These are phyloP conservation scores for Cryptops parisi DNA, from an alignment of 2,888 invertebrate genomes.

Conservation along the genomic window DNA sequence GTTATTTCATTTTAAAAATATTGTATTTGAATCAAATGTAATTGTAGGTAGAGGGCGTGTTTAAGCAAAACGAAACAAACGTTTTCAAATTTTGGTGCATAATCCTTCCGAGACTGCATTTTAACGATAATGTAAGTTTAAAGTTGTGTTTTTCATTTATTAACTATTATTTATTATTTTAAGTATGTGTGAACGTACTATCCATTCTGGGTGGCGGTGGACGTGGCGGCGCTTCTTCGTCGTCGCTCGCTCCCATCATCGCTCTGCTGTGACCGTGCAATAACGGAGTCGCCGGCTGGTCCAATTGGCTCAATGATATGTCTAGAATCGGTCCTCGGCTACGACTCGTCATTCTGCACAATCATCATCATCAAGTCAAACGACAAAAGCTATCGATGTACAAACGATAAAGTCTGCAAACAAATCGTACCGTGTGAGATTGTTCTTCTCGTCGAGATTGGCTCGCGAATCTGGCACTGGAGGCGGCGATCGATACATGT, in stretches of 20 bases:
- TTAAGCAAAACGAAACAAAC: no score
- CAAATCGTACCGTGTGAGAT: constrained; percentile 50
- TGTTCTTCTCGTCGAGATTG: constrained; percentile 40
- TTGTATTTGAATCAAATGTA: no score
- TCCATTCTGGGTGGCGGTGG: constrained; percentile 73
- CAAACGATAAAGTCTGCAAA: constrained; percentile 29
- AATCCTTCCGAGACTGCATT: no score
- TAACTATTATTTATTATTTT: no score
- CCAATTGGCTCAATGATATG: constrained; percentile 44
- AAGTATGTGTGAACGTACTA: no score
- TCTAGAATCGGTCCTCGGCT: constrained; percentile 48
- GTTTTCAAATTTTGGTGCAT: no score
- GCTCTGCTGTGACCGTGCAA: constrained; percentile 21
- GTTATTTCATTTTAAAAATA: no score
- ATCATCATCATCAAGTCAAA: neutral
- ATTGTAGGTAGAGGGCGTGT: no score
- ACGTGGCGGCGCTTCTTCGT: constrained; percentile 43
- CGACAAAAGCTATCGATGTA: neutral
- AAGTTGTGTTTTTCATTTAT: no score
- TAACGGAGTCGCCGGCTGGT: constrained; percentile 37
- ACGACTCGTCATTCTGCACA: constrained; percentile 27
- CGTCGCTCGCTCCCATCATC: constrained; percentile 19
- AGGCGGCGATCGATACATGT: constrained; percentile 18
- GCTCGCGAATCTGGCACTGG: constrained; percentile 21
- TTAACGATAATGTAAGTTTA: no score